Conservation (phyloP, 2,797 vertebrate species). For the Sarcoramphus papa region DNA sequence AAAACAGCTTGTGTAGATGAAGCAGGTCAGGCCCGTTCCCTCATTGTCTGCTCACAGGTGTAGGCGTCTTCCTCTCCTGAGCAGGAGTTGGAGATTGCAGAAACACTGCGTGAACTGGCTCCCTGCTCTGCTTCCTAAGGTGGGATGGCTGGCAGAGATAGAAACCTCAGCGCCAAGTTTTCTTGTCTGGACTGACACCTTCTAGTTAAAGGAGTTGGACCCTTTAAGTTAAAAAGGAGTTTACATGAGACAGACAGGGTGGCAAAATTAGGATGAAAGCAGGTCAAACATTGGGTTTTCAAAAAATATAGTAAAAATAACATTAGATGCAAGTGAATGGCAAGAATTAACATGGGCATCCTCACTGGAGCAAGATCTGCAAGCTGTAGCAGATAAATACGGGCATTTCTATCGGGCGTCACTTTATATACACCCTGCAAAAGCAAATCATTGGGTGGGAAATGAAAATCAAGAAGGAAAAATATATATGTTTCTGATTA, state of each 20-base stretch:
- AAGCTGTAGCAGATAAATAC: background rate
- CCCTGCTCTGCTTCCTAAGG: background rate
- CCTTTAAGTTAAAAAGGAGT: background rate
- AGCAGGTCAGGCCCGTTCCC: background rate
- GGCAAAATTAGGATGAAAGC: background rate
- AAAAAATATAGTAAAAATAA: background rate
- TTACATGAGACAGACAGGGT: background rate
- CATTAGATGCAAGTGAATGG: background rate
- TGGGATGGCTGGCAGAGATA: background rate
- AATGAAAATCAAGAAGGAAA: slow-evolving; percentile 61
- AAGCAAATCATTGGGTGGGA: slow-evolving; percentile 46
- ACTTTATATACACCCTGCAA: slow-evolving; percentile 9
- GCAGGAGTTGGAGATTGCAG: background rate
- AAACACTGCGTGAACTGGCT: background rate
- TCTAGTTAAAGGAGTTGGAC: background rate
- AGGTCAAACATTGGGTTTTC: background rate
- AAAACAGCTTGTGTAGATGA: background rate
- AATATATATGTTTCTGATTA: slow-evolving; percentile 71
- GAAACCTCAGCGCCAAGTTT: background rate
- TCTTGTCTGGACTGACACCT: background rate
- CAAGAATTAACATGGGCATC: background rate
- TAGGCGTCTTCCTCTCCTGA: background rate
- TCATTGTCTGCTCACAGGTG: background rate
- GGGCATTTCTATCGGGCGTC: background rate
- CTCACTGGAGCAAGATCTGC: background rate